These are phyloP conservation scores for Sylvilagus bachmani DNA, from an alignment of 2,113 vertebrate species.

Conservation along the genomic window DNA sequence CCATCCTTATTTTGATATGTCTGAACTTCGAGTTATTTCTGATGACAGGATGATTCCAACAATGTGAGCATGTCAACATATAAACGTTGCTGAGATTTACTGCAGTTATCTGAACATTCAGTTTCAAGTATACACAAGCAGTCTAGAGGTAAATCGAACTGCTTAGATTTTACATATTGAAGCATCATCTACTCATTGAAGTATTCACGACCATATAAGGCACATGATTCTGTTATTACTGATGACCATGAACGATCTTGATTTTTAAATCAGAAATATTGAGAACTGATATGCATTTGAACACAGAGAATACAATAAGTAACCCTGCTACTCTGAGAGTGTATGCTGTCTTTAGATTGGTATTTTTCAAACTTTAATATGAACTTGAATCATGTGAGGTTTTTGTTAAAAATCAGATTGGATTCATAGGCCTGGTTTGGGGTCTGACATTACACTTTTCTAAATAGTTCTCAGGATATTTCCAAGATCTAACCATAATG, in stretches of 20 bases:
- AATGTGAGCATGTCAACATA: not conserved
- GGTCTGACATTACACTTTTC: not conserved
- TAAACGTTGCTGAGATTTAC: not conserved
- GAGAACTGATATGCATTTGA: not conserved
- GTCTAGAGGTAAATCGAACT: not conserved
- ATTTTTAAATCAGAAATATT: conserved; percentile 27
- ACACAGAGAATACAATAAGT: not conserved
- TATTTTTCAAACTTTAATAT: not conserved
- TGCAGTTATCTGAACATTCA: not conserved
- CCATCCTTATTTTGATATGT: not conserved
- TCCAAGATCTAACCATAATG: not conserved
- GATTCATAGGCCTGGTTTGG: not conserved
- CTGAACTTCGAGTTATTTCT: not conserved
- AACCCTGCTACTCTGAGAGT: not conserved
- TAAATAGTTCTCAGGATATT: not conserved
- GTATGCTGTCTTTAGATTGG: not conserved
- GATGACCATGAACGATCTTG: not conserved
- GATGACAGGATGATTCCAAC: not conserved
- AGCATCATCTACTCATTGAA: not conserved
- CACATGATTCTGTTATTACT: not conserved
- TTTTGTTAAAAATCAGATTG: not conserved
- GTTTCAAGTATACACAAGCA: not conserved
- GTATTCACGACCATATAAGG: not conserved
- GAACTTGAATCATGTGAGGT: not conserved
- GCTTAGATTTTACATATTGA: not conserved